Evolutionary conservation across 2,113 vertebrate species (phyloP), one percentile per base, ranked within the genome.

Genomic region (Paracyprichromis sp.): DNA sequence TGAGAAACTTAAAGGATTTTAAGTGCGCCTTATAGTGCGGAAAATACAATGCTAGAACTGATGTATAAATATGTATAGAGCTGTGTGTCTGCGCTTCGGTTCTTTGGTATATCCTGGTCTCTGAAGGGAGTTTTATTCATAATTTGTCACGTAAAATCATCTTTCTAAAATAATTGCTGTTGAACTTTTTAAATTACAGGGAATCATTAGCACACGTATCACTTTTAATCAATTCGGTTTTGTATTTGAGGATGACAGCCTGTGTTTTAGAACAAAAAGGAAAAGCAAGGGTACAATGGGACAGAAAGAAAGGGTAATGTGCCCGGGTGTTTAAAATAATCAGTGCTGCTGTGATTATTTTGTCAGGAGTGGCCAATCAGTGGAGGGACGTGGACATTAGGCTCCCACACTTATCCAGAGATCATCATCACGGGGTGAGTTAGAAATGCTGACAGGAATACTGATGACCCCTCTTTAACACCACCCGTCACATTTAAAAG

Each of bases 371-470:
- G 99, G 99, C 99, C 99, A 40, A 83, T 99, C 89, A 97, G 91
- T 91, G 99, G 99, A 86, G 99, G 99, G 81, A 97, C 97, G 2
- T 99, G 99, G 99, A 99, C 98, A 9, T 95, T 99, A 24, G 99
- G 98, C 85, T 97, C 98, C 45, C 97, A 98, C 88, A 98, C 98
- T 34, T 99, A 98, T 93, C 97, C 98, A 40, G 99, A 99, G 95
- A 98, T 99, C 92, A 98, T 99, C 92, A 97, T 99, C 92, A 99
- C 99, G 85, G 99, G 99, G 99, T 99, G 95, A 97, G 98, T 95
- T 87, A 19, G 16, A 59, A n/a, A 82, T 50, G 79, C 9, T 21
- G n/a, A 69, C 21, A 24, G 24, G 2, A 9, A 43, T 63, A 53
- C 38, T 10, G 16, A 50, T 24, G 21, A 73, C 66, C 38, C 21